Conservation (phyloP, 2,797 vertebrate species). For the Acropternis orthonyx region DNA sequence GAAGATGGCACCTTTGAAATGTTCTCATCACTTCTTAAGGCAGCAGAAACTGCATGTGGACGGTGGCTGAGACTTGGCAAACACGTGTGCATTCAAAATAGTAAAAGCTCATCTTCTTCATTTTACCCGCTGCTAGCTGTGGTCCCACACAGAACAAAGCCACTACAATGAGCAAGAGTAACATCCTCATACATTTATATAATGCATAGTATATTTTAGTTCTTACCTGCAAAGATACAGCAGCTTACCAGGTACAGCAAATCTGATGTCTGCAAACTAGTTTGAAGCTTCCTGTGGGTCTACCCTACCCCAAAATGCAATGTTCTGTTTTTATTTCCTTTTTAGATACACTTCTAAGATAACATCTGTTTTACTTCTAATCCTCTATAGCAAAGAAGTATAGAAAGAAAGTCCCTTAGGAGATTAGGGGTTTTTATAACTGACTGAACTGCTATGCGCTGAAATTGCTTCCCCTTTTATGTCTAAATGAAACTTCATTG, state of each 20-base stretch:
- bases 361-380: conserved; percentile 45
- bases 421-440: conserved; percentile 58
- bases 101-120: neutral
- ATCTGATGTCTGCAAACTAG: neutral
- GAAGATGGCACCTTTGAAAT: neutral
- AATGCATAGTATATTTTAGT: neutral
- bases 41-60: neutral
- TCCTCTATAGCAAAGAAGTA: conserved; percentile 22
- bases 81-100: neutral
- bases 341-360: conserved; percentile 35
- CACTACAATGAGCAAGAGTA: neutral
- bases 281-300: neutral
- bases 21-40: neutral
- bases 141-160: neutral
- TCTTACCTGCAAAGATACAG: conserved; percentile 70
- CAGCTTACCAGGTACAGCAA: conserved; percentile 8
- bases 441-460: conserved; percentile 38
- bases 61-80: neutral
- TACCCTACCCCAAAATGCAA: neutral
- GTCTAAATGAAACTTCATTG: conserved; percentile 69
- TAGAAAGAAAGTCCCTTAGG: conserved; percentile 73
- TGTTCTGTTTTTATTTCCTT: conserved; percentile 4
- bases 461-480: conserved; percentile 73
- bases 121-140: neutral
- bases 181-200: neutral